phyloP scores from a whole-genome alignment of 2,113 vertebrate genomes.

The Oxygymnocypris stewartii region DNA sequence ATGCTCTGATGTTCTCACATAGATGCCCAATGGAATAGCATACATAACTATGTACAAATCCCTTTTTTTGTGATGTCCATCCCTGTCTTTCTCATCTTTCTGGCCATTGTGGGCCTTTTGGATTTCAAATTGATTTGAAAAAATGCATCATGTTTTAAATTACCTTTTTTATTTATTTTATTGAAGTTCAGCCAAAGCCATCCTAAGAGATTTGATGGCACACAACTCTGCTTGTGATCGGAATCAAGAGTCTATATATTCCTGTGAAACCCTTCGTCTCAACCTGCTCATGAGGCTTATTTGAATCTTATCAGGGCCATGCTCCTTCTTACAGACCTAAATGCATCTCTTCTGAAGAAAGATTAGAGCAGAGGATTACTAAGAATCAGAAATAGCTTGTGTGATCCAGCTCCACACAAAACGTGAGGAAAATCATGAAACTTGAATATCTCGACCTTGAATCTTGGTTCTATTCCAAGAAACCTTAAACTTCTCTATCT shows the following conservation, averaged over 20 bases:
- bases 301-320: constrained; percentile 35
- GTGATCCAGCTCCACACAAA: constrained; percentile 18
- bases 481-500: neutral
- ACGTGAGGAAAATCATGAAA: constrained; percentile 5
- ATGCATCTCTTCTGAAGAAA: constrained; percentile 25
- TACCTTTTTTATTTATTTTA: neutral
- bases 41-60: neutral
- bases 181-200: neutral
- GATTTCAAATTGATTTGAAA: neutral
- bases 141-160: constrained; percentile 17
- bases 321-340: constrained; percentile 45
- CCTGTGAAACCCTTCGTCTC: constrained; percentile 5
- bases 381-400: constrained; percentile 33
- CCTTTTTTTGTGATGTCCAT: neutral
- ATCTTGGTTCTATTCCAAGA: neutral
- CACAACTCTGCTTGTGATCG: constrained; percentile 41
- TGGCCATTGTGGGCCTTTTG: neutral
- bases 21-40: neutral
- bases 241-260: constrained; percentile 34
- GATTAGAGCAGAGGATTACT: constrained; percentile 34
- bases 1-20: neutral
- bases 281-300: constrained; percentile 35
- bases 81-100: neutral
- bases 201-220: constrained; percentile 7
- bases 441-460: constrained; percentile 30